Evolutionary conservation across 2,888 invertebrate genomes (phyloP).

Genomic region (Myopa tessellatipennis): DNA sequence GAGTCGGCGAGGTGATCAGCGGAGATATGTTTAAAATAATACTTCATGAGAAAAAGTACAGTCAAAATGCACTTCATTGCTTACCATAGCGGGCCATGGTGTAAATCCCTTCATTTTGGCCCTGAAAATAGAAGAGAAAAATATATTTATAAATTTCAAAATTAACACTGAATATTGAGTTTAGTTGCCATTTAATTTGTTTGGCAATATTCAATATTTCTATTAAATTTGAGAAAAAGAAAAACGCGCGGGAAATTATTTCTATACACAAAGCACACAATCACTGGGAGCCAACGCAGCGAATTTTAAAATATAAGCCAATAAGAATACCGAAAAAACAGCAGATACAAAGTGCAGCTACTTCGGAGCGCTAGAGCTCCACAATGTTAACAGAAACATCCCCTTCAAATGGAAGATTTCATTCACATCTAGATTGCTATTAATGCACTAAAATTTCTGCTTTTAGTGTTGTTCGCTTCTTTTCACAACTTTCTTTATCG

Average conservation of each 20-base stretch:
- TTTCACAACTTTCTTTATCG: conserved; percentile 14
- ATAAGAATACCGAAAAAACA: conserved; percentile 14
- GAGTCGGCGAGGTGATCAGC: not conserved
- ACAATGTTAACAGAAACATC: not conserved
- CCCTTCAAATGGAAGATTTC: not conserved
- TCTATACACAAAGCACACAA: conserved; percentile 21
- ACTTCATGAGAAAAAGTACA: conserved; percentile 38
- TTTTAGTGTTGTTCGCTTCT: conserved; percentile 18
- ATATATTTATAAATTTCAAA: too few species aligned
- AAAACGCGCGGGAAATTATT: conserved; percentile 55
- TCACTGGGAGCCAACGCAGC: conserved; percentile 45
- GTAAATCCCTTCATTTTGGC: conserved; percentile 98
- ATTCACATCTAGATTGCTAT: not conserved
- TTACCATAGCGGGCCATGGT: conserved; percentile 97
- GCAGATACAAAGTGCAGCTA: conserved; percentile 14
- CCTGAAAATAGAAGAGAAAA: conserved; percentile 73
- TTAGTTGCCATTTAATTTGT: not conserved
- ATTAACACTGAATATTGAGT: too few species aligned
- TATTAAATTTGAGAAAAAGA: conserved; percentile 28
- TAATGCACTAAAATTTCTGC: not conserved
- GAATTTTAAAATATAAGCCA: conserved; percentile 27
- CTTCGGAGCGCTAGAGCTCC: conserved; percentile 35
- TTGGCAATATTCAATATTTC: not conserved
- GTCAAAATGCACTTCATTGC: conserved; percentile 60
- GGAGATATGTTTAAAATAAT: conserved; percentile 2